phyloP scores from a whole-genome alignment of 2,113 vertebrate genomes.

The Tichodroma muraria region DNA sequence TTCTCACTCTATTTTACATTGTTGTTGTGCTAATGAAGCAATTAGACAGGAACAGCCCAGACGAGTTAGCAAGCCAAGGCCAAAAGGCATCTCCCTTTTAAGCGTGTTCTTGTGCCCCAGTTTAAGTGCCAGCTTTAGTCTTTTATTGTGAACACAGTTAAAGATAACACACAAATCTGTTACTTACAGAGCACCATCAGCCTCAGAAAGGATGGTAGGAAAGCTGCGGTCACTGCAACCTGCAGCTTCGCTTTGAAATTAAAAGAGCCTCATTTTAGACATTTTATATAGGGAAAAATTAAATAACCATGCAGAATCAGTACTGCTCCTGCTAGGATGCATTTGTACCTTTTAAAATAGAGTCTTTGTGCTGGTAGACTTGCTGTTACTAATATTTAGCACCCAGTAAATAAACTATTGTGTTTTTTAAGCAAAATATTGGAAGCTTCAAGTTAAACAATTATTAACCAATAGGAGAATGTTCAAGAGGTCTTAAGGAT shows the following conservation, averaged over 20 bases:
- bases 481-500: not conserved
- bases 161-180: not conserved
- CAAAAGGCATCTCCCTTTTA: conserved; percentile 7
- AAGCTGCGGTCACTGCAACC: not conserved
- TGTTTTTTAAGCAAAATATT: not conserved
- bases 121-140: not conserved
- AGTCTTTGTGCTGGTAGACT: not conserved
- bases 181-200: not conserved
- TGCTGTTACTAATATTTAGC: not conserved
- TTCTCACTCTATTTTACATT: not conserved
- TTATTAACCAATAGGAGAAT: not conserved
- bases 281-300: not conserved
- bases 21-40: conserved; percentile 24
- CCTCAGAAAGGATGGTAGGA: not conserved
- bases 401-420: not conserved
- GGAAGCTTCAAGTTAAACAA: not conserved
- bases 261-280: not conserved
- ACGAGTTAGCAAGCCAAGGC: not conserved
- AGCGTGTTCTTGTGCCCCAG: not conserved
- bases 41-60: not conserved
- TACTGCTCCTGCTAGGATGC: not conserved
- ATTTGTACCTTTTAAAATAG: not conserved
- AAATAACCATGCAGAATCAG: not conserved
- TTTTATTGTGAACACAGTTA: not conserved
- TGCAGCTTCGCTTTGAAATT: not conserved